phyloP scores from a whole-genome alignment of 2,888 invertebrate genomes.

The Athetis lepigone region DNA sequence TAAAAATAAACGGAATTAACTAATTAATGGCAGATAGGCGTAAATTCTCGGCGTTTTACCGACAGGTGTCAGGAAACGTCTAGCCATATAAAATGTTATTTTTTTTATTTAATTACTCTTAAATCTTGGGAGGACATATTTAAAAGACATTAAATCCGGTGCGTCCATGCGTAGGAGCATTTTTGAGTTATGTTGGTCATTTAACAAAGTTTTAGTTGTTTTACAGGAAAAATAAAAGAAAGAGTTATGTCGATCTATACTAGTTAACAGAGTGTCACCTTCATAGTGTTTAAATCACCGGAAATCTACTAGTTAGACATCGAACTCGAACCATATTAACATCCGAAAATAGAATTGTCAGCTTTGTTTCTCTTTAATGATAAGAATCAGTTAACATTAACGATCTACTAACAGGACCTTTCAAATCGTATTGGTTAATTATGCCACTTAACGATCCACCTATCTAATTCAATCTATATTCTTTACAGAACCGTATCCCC shows the following conservation, averaged over 20 bases:
- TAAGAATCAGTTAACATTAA: background rate
- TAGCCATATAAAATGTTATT: slow-evolving; percentile 51
- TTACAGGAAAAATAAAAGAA: slow-evolving; percentile 36
- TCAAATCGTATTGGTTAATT: background rate
- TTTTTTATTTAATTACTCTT: slow-evolving; percentile 69
- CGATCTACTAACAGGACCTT: background rate
- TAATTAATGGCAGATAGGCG: slow-evolving; percentile 65
- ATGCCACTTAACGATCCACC: background rate
- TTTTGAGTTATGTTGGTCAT: slow-evolving; percentile 37
- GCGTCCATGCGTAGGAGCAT: slow-evolving; percentile 39
- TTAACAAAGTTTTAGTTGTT: slow-evolving; percentile 27
- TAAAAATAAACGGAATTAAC: slow-evolving; percentile 68
- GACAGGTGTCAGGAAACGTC: slow-evolving; percentile 71
- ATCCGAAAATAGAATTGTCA: background rate
- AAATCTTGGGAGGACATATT: slow-evolving; percentile 59
- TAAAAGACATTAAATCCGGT: slow-evolving; percentile 56
- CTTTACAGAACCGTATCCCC: slow-evolving; percentile 83
- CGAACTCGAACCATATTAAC: background rate
- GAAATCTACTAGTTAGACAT: slow-evolving; percentile 11
- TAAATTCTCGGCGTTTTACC: slow-evolving; percentile 66
- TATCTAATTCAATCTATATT: slow-evolving; percentile 3
- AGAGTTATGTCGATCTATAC: slow-evolving; percentile 8
- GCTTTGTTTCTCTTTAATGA: background rate
- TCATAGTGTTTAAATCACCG: slow-evolving; percentile 1
- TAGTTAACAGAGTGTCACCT: slow-evolving; percentile 24